phyloP scores from a whole-genome alignment of 2,797 vertebrate genomes.

The Tarsius wallacei region DNA sequence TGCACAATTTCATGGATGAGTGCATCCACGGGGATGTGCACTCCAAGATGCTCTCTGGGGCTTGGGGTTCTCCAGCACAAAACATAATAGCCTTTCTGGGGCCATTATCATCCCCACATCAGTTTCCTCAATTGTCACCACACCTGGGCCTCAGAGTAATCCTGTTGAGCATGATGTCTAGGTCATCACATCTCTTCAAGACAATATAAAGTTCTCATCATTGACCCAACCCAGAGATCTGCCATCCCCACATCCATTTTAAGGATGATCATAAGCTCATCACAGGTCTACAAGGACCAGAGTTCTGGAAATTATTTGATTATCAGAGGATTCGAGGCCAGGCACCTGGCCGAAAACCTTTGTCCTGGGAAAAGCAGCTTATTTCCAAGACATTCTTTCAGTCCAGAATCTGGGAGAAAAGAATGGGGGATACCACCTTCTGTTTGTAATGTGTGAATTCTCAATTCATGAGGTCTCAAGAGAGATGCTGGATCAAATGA shows the following conservation, averaged over 20 bases:
- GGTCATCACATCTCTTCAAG: background rate
- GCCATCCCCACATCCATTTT: fast-evolving
- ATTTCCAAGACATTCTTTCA: too few relatives aligned
- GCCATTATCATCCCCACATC: background rate
- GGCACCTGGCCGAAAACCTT: background rate
- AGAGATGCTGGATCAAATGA: too few relatives aligned
- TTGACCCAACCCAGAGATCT: fast-evolving
- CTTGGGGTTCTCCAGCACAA: background rate
- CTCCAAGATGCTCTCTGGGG: background rate
- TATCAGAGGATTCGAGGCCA: background rate
- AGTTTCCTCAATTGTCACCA: background rate
- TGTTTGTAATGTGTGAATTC: too few relatives aligned
- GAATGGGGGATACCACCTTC: too few relatives aligned
- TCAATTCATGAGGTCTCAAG: too few relatives aligned
- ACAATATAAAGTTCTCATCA: background rate
- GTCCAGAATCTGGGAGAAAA: background rate
- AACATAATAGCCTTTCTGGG: background rate
- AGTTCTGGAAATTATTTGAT: background rate
- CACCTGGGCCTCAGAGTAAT: background rate
- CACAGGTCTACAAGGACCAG: background rate
- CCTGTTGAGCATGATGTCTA: background rate
- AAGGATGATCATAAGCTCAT: background rate
- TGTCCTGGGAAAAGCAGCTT: background rate
- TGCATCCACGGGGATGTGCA: fast-evolving
- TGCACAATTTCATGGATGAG: background rate